Evolutionary conservation across 2,797 vertebrate species (phyloP), one percentile per base, ranked within the genome.

Genomic region (Scarus forsteni): DNA sequence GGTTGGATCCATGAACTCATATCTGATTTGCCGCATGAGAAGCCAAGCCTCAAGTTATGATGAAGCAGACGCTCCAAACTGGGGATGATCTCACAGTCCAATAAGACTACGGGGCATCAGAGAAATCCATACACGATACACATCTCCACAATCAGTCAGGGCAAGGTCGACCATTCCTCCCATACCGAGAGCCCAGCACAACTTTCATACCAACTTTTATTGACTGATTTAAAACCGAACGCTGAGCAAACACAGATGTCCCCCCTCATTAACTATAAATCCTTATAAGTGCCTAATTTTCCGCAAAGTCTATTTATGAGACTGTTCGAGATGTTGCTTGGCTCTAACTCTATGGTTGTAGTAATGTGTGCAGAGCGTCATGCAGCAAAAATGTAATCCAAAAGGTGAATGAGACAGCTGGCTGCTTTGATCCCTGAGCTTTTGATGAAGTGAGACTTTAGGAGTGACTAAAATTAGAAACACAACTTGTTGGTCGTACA

Each of bases 31-130:
- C 65, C 42, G 40, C 70, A 68, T 73, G 73, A 55, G 45, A 83
- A 78, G 68, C 75, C 60, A 73, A 69, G 80, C 80, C 65, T 60
- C 5, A 68, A 79, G 77, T 84, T 83, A 75, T 64, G 71, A 70
- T 51, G 68, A 78, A 38, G 68, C 59, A 60, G 58, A 50, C 50
- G 3, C 34, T 71, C 58, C 53, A 59, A 42, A 64, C 68, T 27
- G 44, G 46, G 60, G 70, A 69, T 63, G 61, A 86, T 75, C 79
- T 74, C 51, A 55, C 62, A 50, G 50, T 80, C 74, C 74, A 83
- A 66, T 75, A 72, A 70, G 60, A 70, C 80, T 15, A 38, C 76
- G 8, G 73, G 84, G 64, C 50, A 43, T 66, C 56, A 3, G 50
- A 61, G 49, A 66, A 80, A 86, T 80, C 82, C 42, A 82, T 79